phyloP scores from a whole-genome alignment of 2,113 vertebrate genomes.

The Sus scrofa region DNA sequence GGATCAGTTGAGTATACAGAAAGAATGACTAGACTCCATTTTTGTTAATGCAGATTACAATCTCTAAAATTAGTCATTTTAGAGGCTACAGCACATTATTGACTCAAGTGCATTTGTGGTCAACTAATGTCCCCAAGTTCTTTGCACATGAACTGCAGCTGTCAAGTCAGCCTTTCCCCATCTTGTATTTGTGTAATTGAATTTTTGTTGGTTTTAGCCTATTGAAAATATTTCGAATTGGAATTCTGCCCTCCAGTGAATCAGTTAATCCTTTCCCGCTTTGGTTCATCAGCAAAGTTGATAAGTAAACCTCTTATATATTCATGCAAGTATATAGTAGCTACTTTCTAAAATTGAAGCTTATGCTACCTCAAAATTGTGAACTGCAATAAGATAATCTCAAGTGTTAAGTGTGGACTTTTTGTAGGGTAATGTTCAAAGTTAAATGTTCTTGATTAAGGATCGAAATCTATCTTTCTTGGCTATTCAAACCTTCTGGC shows the following conservation, averaged over 20 bases:
- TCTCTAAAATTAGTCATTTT: conserved; percentile 62
- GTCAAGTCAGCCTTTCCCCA: conserved; percentile 45
- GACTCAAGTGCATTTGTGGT: conserved; percentile 62
- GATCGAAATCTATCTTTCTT: conserved; percentile 51
- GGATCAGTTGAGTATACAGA: background rate
- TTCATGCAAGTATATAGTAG: conserved; percentile 65
- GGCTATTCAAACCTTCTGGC: background rate
- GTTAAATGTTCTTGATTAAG: conserved; percentile 55
- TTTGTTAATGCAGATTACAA: conserved; percentile 46
- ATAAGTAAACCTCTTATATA: conserved; percentile 77
- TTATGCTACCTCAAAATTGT: conserved; percentile 48
- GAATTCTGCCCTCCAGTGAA: conserved; percentile 63
- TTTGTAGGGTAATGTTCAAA: conserved; percentile 58
- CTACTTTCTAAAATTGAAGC: conserved; percentile 68
- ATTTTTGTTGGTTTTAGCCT: conserved; percentile 77
- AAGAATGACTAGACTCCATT: conserved; percentile 44
- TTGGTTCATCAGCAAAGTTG: conserved; percentile 74
- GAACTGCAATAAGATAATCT: conserved; percentile 16
- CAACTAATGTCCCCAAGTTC: conserved; percentile 35
- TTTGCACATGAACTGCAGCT: conserved; percentile 53
- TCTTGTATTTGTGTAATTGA: conserved; percentile 73
- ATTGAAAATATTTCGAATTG: conserved; percentile 76
- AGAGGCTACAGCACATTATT: conserved; percentile 33
- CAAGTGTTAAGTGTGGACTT: conserved; percentile 12
- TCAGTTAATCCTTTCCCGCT: conserved; percentile 69